phyloP scores from a whole-genome alignment of 2,888 invertebrate genomes.

The Autographa pulchrina region DNA sequence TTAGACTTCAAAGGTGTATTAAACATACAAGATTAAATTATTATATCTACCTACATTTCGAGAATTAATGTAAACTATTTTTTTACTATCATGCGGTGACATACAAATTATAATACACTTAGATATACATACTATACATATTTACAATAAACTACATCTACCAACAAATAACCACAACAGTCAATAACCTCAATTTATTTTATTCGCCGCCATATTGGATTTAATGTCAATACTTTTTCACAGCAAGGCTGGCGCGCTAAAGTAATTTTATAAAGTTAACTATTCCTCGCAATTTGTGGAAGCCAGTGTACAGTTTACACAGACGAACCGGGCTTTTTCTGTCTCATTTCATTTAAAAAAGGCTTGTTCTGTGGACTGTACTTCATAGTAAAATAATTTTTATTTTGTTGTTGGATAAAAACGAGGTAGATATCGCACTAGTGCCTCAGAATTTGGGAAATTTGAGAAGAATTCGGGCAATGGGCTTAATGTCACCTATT shows the following conservation, averaged over 20 bases:
- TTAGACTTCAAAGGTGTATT: too few species aligned
- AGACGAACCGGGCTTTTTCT: conserved; percentile 54
- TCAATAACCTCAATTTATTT: conserved; percentile 50
- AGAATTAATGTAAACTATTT: too few species aligned
- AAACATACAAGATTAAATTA: too few species aligned
- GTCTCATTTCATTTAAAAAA: conserved; percentile 63
- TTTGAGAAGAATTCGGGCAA: too few species aligned
- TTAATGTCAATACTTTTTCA: conserved; percentile 48
- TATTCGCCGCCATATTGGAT: conserved; percentile 56
- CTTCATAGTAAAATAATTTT: conserved; percentile 22
- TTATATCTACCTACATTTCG: too few species aligned
- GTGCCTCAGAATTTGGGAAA: too few species aligned
- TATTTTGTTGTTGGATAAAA: not conserved
- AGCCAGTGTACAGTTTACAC: conserved; percentile 48
- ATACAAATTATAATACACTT: too few species aligned
- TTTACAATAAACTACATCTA: not conserved
- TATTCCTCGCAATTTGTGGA: conserved; percentile 61
- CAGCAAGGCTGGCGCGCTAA: conserved; percentile 34
- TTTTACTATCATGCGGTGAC: too few species aligned
- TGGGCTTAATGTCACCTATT: too few species aligned
- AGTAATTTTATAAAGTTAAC: conserved; percentile 59
- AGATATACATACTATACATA: too few species aligned
- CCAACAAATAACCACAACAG: conserved; percentile 34
- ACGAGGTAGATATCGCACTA: too few species aligned
- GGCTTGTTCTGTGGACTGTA: conserved; percentile 33